Base-by-base conservation (phyloP, 1,140 invertebrate species). In the Apocrypta bakeri region DNA sequence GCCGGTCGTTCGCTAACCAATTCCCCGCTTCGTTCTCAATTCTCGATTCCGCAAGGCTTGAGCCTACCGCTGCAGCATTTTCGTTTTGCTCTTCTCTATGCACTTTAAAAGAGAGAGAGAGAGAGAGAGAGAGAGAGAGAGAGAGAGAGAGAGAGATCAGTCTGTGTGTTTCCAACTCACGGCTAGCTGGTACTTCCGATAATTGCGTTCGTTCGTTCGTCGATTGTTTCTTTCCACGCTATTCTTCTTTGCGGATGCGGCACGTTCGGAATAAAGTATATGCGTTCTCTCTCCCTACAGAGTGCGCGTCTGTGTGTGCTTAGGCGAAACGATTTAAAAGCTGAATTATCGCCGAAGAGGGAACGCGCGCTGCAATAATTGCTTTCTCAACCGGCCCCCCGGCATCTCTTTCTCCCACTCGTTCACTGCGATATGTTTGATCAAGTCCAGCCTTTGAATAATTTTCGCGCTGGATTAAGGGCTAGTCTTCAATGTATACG, bases 161-260 rank as follows among this genome's bases (percentile, higher is more conserved):
- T 82, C 48, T 24, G 73, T 24, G 42, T 31, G 42, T 21, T 29
- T 33, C 21, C 42, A 63, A 33, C 37, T 69, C 74, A 69, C 42
- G 6, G 24, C 79, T 12, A 68, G 83, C 81, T 69, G 71, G 63
- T 82, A 86, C 86, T 85, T 87, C 85, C 87, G 84, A 86, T 86
- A 85, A 77, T 84, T 85, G 83, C 85, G 84, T 76, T 85, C 85
- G 84, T 87, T 63, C 86, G 84, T 86, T 86, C 85, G 85, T 85
- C 81, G 66, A 76, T 86, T 84, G 84, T 85, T 86, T 84, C 86
- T 85, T 85, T 86, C 84, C 83, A 83, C 83, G 85, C 82, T 42
- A 73, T 80, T 80, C 64, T 73, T 64, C 72, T 68, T 63, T 64
- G 56, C 48, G 33, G 17, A 56, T 33, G 66, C 17, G 17, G 17